Conservation (phyloP, 2,113 vertebrate species). For the Raphicerus campestris region DNA sequence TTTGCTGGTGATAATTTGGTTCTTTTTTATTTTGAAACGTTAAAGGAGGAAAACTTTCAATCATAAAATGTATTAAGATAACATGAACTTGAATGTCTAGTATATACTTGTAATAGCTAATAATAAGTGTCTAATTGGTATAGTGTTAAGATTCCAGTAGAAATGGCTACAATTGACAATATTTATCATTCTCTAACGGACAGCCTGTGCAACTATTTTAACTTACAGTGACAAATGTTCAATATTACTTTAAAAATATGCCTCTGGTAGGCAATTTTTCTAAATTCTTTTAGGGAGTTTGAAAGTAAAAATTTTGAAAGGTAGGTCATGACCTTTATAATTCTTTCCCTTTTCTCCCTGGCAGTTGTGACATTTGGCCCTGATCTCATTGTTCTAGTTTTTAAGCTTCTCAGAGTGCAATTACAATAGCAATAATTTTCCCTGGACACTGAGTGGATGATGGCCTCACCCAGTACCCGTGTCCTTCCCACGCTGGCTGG, state of each 20-base stretch:
- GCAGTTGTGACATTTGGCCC: slow-evolving; percentile 35
- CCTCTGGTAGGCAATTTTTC: background rate
- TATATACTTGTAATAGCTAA: background rate
- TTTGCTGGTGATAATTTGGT: background rate
- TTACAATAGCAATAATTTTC: slow-evolving; percentile 64
- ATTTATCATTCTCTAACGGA: background rate
- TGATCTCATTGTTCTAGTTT: slow-evolving; percentile 44
- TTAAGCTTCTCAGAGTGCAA: slow-evolving; percentile 29
- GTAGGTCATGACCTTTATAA: slow-evolving; percentile 46
- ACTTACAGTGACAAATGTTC: background rate
- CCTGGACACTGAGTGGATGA: slow-evolving; percentile 45
- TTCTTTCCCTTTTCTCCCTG: slow-evolving; percentile 1
- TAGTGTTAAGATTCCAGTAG: background rate
- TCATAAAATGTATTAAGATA: background rate
- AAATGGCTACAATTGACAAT: background rate
- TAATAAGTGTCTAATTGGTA: background rate
- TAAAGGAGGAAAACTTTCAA: background rate
- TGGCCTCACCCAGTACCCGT: background rate
- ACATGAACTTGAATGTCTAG: background rate
- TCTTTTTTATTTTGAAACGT: background rate
- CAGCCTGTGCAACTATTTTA: background rate
- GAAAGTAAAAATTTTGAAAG: slow-evolving; percentile 41
- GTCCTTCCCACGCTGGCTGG: background rate
- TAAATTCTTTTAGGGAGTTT: background rate
- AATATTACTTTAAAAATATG: slow-evolving; percentile 5